Evolutionary conservation across 2,888 invertebrate genomes (phyloP).

Genomic region (Melieria picta): DNA sequence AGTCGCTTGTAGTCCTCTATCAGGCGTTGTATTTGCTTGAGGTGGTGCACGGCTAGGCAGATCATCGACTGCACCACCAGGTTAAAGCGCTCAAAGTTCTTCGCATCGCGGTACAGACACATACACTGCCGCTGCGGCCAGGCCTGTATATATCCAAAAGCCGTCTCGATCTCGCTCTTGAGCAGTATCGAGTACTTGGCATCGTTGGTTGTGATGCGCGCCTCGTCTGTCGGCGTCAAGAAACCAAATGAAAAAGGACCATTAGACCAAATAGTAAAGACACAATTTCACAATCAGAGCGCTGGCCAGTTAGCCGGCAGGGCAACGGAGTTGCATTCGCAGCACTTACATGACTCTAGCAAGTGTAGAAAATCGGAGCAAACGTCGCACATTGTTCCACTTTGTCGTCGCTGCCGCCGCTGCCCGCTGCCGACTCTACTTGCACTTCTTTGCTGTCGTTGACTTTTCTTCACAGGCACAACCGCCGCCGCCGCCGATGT

Average conservation of each 20-base stretch:
- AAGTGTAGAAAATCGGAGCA: slow-evolving; percentile 94
- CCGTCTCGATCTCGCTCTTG: slow-evolving; percentile 83
- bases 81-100: slow-evolving; percentile 92
- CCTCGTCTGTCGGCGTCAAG: slow-evolving; percentile 72
- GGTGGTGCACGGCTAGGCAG: slow-evolving; percentile 82
- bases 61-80: slow-evolving; percentile 88
- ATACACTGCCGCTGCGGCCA: slow-evolving; percentile 96
- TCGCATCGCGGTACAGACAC: slow-evolving; percentile 92
- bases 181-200: slow-evolving; percentile 79
- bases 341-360: slow-evolving; percentile 81
- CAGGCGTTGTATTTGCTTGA: slow-evolving; percentile 77
- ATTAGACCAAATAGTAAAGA: not conserved
- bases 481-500: slow-evolving; percentile 33
- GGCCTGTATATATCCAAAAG: slow-evolving; percentile 85
- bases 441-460: slow-evolving; percentile 26
- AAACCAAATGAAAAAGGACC: no score
- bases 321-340: not conserved
- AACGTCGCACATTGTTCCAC: slow-evolving; percentile 85
- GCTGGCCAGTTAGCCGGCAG: not conserved
- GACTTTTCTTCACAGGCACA: slow-evolving; percentile 34
- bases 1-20: slow-evolving; percentile 66
- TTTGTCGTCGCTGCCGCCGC: slow-evolving; percentile 26
- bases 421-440: slow-evolving; percentile 25
- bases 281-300: not conserved
- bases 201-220: slow-evolving; percentile 80